Conservation (phyloP, 1,140 invertebrate genomes). For the Conus betulinus region DNA sequence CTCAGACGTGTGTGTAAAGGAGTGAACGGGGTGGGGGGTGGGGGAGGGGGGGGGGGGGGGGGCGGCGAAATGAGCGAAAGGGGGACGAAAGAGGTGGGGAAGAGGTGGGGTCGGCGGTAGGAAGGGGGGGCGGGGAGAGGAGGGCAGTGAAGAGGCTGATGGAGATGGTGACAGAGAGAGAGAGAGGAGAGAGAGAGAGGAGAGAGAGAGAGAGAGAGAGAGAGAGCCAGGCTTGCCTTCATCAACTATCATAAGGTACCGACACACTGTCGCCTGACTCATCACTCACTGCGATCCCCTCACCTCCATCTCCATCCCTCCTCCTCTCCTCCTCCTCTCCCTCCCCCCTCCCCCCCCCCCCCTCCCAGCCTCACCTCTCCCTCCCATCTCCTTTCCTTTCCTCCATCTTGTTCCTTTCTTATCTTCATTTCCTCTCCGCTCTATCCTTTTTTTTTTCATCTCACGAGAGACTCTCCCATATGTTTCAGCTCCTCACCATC, state of each 20-base stretch:
- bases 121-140: background rate
- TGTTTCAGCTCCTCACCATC: too few relatives aligned
- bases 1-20: too few relatives aligned
- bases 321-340: background rate
- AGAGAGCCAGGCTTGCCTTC: background rate
- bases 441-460: too few relatives aligned
- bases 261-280: background rate
- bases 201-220: background rate
- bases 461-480: too few relatives aligned
- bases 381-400: background rate
- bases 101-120: background rate
- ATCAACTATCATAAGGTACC: background rate
- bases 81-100: background rate
- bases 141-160: background rate
- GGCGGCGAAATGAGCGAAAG: background rate
- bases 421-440: too few relatives aligned
- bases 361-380: background rate
- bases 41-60: background rate
- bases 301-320: background rate
- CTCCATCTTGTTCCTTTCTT: too few relatives aligned
- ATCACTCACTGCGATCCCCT: background rate
- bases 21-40: too few relatives aligned
- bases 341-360: background rate
- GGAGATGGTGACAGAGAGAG: background rate
- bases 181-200: background rate